Conservation (phyloP, 2,113 vertebrate species). For the Ploceus nigricollis region DNA sequence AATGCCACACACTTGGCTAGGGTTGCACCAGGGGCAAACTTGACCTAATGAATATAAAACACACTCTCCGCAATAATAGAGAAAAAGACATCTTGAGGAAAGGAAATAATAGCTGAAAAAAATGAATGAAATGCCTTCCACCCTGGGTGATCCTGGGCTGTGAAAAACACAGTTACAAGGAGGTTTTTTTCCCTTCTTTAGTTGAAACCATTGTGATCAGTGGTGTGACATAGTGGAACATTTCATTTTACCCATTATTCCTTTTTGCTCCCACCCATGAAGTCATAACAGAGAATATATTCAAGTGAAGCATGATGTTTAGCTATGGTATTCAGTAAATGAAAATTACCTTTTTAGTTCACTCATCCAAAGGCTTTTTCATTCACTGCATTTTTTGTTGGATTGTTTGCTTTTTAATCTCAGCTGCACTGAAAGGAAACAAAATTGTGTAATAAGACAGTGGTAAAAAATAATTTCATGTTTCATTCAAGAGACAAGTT, state of each 20-base stretch:
- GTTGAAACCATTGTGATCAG: not conserved
- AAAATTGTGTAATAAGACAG: not conserved
- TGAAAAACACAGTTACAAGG: not conserved
- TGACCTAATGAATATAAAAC: not conserved
- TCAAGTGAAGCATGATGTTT: not conserved
- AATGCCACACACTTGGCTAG: not conserved
- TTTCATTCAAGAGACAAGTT: not conserved
- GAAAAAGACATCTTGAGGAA: not conserved
- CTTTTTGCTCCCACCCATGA: not conserved
- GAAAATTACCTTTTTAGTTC: not conserved
- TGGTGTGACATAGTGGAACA: not conserved
- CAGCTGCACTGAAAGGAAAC: not conserved
- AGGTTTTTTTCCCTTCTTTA: not conserved
- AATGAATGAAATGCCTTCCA: constrained; percentile 9
- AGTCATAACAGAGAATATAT: not conserved
- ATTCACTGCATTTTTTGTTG: not conserved
- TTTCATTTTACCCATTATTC: not conserved
- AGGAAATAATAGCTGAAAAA: not conserved
- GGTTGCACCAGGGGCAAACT: not conserved
- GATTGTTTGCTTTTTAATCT: not conserved
- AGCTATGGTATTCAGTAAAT: not conserved
- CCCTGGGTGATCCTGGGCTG: not conserved
- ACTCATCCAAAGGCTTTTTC: not conserved
- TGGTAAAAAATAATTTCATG: not conserved
- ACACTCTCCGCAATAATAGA: not conserved